Base-by-base conservation (phyloP, 2,888 invertebrate genomes). In the Argyra leucocephala region DNA sequence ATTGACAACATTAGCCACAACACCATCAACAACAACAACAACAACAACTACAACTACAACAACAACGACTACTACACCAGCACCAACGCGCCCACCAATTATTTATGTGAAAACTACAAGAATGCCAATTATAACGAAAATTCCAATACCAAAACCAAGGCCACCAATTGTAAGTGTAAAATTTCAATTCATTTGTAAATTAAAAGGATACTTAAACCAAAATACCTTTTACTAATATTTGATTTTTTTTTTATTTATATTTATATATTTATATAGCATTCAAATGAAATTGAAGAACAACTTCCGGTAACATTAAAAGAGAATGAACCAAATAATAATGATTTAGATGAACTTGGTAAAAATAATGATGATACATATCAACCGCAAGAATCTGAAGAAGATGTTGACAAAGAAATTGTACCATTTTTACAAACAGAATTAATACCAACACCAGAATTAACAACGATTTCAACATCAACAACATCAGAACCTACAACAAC, bases 401-500 rank as follows among this genome's bases (percentile, higher is more conserved):
- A 10, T 26, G 60, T 23, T 23, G 61, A 21, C 9, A 24, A 26
- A 24, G 61, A 61, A 5, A 24, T 26, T 7, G n/a, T 21, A 26
- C 61, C 61, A 26, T 10, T 31, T 31, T 26, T 31, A 31, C 67
- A 64, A 68, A 67, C 66, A 67, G 66, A 61, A 68, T 64, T 58
- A 65, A 64, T 60, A 68, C 64, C 24, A 66, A 65, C 63, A 63
- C 60, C 63, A 66, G 64, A 57, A 67, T 57, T 63, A 70, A 70
- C 66, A 69, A 70, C 63, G 68, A 69, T 62, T 64, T 73, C 76
- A 73, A 75, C 78, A 75, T 84, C 85, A 23, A 85, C 86, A 23
- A 86, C 86, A 37, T 76, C 83, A 67, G 82, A 82, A 72, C 82
- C 82, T 64, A 80, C 83, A 67, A 86, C 86, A 73, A 82, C 82